Conservation (phyloP, 2,888 invertebrate species). For the Digitonthophagus gazella region DNA sequence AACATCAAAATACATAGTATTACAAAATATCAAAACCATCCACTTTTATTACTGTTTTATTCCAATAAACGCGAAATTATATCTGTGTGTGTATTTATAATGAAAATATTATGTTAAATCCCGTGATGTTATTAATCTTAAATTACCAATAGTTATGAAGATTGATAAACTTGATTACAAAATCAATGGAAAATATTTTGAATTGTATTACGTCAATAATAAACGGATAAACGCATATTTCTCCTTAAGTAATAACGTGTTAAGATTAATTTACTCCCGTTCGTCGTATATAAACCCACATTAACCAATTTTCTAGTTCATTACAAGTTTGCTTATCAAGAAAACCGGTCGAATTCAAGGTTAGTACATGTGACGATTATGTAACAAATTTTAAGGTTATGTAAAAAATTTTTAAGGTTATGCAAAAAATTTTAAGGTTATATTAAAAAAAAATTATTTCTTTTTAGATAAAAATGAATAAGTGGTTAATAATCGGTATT, state of each 20-base stretch:
- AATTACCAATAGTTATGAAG: no score
- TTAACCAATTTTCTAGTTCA: background rate
- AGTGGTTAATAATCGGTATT: slow-evolving; percentile 60
- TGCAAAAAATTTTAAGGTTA: slow-evolving; percentile 2
- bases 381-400: background rate
- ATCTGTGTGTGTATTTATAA: no score
- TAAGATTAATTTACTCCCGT: background rate
- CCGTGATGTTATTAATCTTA: no score
- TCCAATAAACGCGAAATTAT: no score
- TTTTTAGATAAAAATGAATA: slow-evolving; percentile 8
- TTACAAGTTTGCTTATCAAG: background rate
- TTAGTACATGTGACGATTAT: background rate
- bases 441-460: slow-evolving; percentile 2
- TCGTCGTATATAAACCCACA: background rate
- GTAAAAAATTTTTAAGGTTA: background rate
- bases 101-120: no score
- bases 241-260: background rate
- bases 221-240: background rate
- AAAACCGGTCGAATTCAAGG: background rate
- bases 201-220: background rate
- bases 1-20: no score
- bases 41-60: no score
- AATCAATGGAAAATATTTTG: background rate
- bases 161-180: background rate
- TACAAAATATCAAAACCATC: no score